These are phyloP conservation scores for Drosophila picticornis DNA, from an alignment of 2,888 invertebrate species.

Conservation along the genomic window DNA sequence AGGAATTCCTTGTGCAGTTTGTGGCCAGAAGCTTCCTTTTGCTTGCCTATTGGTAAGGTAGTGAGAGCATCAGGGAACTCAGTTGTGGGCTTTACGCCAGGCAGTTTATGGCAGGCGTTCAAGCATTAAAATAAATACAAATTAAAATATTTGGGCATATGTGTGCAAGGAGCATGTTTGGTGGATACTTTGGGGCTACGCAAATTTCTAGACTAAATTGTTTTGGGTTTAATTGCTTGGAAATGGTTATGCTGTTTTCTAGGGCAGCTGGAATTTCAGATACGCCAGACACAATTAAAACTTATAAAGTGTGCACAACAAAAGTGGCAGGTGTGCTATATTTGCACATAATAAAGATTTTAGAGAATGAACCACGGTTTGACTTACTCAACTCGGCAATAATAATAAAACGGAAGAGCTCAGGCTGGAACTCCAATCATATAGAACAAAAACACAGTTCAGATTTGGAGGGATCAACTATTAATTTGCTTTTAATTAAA, in stretches of 20 bases:
- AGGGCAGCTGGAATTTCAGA: conserved; percentile 20
- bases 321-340: conserved; percentile 25
- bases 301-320: conserved; percentile 22
- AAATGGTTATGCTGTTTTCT: conserved; percentile 56
- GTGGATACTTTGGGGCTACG: conserved; percentile 13
- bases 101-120: conserved; percentile 58
- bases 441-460: neutral
- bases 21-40: conserved; percentile 23
- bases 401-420: neutral
- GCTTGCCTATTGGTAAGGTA: conserved; percentile 17
- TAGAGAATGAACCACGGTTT: neutral
- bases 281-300: conserved; percentile 46
- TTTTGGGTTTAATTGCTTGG: conserved; percentile 73
- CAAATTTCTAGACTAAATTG: conserved; percentile 63
- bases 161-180: neutral
- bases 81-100: conserved; percentile 56
- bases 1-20: conserved; percentile 65
- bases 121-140: conserved; percentile 80
- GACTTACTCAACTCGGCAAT: neutral
- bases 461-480: neutral
- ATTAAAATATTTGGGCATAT: conserved; percentile 70
- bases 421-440: neutral
- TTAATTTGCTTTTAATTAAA: neutral
- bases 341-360: conserved; percentile 5
- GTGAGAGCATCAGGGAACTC: conserved; percentile 1